Evolutionary conservation across 2,888 invertebrate genomes (phyloP).

Genomic region (Taphrorychus bicolor): DNA sequence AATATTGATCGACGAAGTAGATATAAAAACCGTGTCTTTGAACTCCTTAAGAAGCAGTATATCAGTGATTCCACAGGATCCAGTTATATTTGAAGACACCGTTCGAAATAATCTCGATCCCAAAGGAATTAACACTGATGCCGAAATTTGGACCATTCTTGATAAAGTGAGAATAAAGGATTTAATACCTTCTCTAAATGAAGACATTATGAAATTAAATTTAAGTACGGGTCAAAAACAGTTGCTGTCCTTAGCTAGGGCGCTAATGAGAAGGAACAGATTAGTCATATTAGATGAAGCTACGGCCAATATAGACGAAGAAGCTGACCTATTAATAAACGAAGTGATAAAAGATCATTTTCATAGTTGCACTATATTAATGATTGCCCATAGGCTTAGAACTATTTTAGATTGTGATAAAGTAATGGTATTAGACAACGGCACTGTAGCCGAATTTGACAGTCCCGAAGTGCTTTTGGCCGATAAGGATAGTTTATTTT

Average conservation of each 20-base stretch:
- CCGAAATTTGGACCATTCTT: slow-evolving; percentile 47
- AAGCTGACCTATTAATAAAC: slow-evolving; percentile 79
- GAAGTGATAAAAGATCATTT: slow-evolving; percentile 77
- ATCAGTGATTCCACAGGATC: slow-evolving; percentile 89
- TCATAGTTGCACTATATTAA: slow-evolving; percentile 78
- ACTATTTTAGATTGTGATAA: slow-evolving; percentile 87
- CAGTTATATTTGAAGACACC: slow-evolving; percentile 78
- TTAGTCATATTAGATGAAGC: slow-evolving; percentile 69
- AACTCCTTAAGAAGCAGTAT: slow-evolving; percentile 67
- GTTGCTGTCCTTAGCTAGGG: slow-evolving; percentile 73
- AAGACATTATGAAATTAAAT: slow-evolving; percentile 47
- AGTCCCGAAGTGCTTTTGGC: slow-evolving; percentile 73
- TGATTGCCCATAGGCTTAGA: slow-evolving; percentile 83
- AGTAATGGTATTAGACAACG: slow-evolving; percentile 82
- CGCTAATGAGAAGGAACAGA: slow-evolving; percentile 60
- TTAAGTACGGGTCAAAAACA: slow-evolving; percentile 66
- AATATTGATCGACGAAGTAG: slow-evolving; percentile 69
- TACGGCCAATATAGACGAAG: slow-evolving; percentile 83
- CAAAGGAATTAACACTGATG: slow-evolving; percentile 41
- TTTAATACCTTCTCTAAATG: slow-evolving; percentile 67
- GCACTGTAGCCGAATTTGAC: slow-evolving; percentile 77
- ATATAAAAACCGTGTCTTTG: slow-evolving; percentile 62
- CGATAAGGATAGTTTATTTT: slow-evolving; percentile 67
- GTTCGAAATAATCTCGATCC: slow-evolving; percentile 58
- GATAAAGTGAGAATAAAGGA: slow-evolving; percentile 53